Evolutionary conservation across 2,113 vertebrate genomes (phyloP).

Genomic region (Potamarius usumacintae): DNA sequence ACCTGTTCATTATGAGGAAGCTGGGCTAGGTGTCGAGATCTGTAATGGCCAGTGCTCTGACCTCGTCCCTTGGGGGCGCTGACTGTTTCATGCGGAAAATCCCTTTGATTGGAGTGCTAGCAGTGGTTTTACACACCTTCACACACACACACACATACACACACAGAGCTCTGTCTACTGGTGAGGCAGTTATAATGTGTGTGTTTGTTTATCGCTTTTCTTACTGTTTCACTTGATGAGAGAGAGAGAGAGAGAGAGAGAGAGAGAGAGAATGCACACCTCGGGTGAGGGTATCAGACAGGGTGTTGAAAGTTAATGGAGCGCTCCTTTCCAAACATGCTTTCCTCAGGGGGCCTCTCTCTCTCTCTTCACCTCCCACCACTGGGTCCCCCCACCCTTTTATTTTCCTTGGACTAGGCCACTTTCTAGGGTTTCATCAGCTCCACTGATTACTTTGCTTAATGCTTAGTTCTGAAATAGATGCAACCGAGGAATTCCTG

Average conservation of each 20-base stretch:
- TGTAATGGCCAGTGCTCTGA: conserved; percentile 63
- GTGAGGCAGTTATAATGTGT: conserved; percentile 53
- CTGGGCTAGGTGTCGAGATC: conserved; percentile 62
- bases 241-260: conserved; percentile 43
- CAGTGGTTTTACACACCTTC: conserved; percentile 61
- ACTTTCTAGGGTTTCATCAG: conserved; percentile 75
- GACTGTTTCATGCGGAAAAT: conserved; percentile 80
- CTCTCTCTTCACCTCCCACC: conserved; percentile 62
- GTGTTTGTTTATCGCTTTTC: conserved; percentile 54
- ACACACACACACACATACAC: conserved; percentile 2
- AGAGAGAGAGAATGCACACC: conserved; percentile 58
- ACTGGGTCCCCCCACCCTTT: conserved; percentile 72
- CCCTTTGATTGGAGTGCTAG: conserved; percentile 73
- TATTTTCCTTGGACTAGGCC: conserved; percentile 73
- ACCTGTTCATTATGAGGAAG: conserved; percentile 72
- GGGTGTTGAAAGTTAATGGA: conserved; percentile 72
- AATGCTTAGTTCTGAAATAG: conserved; percentile 47
- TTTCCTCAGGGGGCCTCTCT: conserved; percentile 62
- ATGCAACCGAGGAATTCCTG: conserved; percentile 13
- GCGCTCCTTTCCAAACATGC: conserved; percentile 74
- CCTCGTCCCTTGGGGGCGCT: conserved; percentile 77
- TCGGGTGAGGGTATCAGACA: conserved; percentile 63
- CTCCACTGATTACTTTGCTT: conserved; percentile 68
- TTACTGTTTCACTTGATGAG: conserved; percentile 54
- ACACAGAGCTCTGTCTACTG: conserved; percentile 20